Conservation (phyloP, 2,113 vertebrate species). For the Sylvietta virens region DNA sequence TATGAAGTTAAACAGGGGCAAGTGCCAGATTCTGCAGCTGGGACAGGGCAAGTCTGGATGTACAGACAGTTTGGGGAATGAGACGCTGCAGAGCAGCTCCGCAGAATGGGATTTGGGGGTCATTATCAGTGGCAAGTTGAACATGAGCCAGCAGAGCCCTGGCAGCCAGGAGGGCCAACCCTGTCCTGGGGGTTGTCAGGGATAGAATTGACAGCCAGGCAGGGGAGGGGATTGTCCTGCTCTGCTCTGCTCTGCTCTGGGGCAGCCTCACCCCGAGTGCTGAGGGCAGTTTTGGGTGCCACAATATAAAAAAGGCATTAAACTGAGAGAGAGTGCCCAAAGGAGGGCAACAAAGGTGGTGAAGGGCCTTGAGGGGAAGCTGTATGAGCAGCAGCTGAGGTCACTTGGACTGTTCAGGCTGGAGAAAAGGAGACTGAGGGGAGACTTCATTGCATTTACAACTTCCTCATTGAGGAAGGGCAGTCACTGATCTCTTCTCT, state of each 20-base stretch:
- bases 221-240: not conserved
- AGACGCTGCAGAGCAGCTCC: not conserved
- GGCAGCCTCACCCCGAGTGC: rapidly evolving
- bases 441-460: no score
- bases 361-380: not conserved
- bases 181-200: rapidly evolving
- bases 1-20: not conserved
- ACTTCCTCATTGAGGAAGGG: rapidly evolving
- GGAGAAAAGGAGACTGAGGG: not conserved
- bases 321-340: not conserved
- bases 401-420: not conserved
- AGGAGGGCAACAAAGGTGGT: not conserved
- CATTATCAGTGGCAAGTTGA: no score
- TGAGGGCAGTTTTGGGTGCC: not conserved
- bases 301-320: rapidly evolving
- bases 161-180: rapidly evolving
- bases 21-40: not conserved
- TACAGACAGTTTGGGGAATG: not conserved
- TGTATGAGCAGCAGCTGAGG: rapidly evolving
- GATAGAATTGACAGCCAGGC: rapidly evolving
- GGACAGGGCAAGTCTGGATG: not conserved
- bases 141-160: not conserved
- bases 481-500: not conserved
- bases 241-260: not conserved
- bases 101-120: not conserved